Conservation (phyloP, 2,888 invertebrate species). For the Danaus chrysippus region DNA sequence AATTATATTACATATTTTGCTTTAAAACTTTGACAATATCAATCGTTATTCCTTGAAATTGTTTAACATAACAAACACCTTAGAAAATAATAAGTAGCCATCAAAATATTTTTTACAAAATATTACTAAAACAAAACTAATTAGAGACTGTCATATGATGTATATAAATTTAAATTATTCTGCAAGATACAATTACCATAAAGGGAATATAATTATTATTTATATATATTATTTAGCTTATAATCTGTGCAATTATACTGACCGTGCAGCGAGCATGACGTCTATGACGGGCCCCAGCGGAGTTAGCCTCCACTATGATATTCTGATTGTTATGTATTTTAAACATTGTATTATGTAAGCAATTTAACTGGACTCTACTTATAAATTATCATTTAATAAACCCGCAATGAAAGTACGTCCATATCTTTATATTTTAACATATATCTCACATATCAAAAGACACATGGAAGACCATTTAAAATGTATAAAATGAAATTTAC, state of each 20-base stretch:
- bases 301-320: conserved; percentile 28
- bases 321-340: conserved; percentile 30
- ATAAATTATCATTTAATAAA: conserved; percentile 2
- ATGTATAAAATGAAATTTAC: conserved; percentile 10
- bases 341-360: conserved; percentile 18
- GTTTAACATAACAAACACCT: too few relatives aligned
- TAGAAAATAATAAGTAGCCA: not conserved
- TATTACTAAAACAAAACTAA: too few relatives aligned
- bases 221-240: conserved; percentile 27
- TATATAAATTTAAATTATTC: too few relatives aligned
- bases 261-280: conserved; percentile 30
- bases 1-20: too few relatives aligned
- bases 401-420: not conserved
- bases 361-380: conserved; percentile 8
- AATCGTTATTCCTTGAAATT: too few relatives aligned
- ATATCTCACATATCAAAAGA: conserved; percentile 2
- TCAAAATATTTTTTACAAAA: not conserved
- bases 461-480: not conserved
- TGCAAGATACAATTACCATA: too few relatives aligned
- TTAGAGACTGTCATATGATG: too few relatives aligned
- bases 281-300: conserved; percentile 31
- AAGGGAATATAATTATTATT: conserved; percentile 13
- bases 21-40: too few relatives aligned
- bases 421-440: not conserved
- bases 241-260: conserved; percentile 31